Evolutionary conservation across 2,797 vertebrate genomes (phyloP), one percentile per base, ranked within the genome.

Genomic region (Danio albolineatus): DNA sequence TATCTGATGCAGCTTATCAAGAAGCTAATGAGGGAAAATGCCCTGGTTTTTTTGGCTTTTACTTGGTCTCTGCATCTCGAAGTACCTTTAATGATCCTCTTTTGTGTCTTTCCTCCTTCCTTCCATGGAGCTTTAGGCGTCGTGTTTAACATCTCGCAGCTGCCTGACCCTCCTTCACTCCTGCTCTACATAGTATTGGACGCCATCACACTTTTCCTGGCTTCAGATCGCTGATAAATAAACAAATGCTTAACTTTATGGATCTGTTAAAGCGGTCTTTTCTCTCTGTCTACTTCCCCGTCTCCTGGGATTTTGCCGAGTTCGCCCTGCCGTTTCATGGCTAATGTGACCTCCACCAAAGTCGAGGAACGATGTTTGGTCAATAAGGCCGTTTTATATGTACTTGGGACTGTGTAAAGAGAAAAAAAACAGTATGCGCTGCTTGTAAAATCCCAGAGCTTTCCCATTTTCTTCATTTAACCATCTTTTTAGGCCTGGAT

Each of bases 231-330:
- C 66, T 73, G 81, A 80, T 83, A 85, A 85, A 86, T 84, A 85
- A 87, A 83, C 82, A 84, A 82, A 85, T 80, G 66, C 66, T 85
- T 79, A 67, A 78, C 79, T 85, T 84, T 83, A 81, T 75, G 61
- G 67, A 71, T 76, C 74, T 82, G 64, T 83, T 84, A 80, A 82
- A 70, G 73, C 39, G 43, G 54, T 80, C 10, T 38, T 39, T n/a
- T 62, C 13, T 73, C 1, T 2, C 44, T 46, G 39, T 84, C 19
- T 53, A 7, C 48, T 43, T 77, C 36, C 51, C 53, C 16, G 6
- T 61, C 76, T 51, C 44, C 1, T 6, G 67, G 39, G 77, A 72
- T 54, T 54, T 44, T 6, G 10, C 7, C 17, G 14, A 75, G 57
- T 69, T 66, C 57, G 41, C 70, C 72, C 51, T 2, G 1, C 28